These are phyloP conservation scores for Grammomys surdaster DNA, from an alignment of 2,113 vertebrate genomes.

Conservation along the genomic window DNA sequence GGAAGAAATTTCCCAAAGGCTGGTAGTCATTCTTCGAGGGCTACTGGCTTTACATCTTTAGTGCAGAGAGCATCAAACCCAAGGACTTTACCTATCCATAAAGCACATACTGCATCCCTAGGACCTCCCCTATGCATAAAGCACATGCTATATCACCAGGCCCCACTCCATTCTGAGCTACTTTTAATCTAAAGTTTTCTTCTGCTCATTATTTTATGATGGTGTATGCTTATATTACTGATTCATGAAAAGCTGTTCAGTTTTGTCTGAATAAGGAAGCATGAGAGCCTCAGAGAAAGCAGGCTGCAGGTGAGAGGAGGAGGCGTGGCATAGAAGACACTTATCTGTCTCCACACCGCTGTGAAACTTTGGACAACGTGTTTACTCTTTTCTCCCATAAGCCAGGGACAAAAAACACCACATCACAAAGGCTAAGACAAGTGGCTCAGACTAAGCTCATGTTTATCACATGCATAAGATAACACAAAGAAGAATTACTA, in stretches of 20 bases:
- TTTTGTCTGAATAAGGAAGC: constrained; percentile 40
- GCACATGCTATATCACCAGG: background rate
- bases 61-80: background rate
- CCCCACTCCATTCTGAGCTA: background rate
- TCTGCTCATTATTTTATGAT: background rate
- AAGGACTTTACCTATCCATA: too few species aligned
- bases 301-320: background rate
- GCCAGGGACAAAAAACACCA: background rate
- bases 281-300: background rate
- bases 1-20: background rate
- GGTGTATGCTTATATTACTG: background rate
- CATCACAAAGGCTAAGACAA: background rate
- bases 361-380: background rate
- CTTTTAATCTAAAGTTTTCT: background rate
- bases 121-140: background rate
- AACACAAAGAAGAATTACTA: constrained; percentile 9
- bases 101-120: too few species aligned
- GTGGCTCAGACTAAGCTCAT: background rate
- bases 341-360: background rate
- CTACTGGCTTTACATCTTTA: background rate
- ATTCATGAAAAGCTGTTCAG: background rate
- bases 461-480: background rate
- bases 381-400: background rate
- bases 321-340: background rate
- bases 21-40: rapidly evolving